These are phyloP conservation scores for Latrodectus geometricus DNA, from an alignment of 1,140 invertebrate genomes.

Conservation along the genomic window DNA sequence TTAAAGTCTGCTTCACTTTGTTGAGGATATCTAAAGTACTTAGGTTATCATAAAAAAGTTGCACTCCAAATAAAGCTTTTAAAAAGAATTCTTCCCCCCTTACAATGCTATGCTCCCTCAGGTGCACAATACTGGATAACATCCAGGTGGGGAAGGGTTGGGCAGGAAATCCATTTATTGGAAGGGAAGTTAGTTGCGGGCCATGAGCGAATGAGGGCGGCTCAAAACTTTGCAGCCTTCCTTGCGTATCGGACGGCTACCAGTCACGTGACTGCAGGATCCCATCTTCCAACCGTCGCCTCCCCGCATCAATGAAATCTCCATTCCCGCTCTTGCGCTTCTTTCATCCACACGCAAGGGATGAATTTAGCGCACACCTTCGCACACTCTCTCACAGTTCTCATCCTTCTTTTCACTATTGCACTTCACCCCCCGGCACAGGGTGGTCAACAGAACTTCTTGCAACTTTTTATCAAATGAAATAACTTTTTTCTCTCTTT, in stretches of 20 bases:
- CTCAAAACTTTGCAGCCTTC: constrained; percentile 17
- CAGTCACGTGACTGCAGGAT: constrained; percentile 33
- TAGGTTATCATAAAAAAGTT: too few relatives aligned
- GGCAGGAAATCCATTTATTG: neutral
- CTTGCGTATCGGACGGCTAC: constrained; percentile 29
- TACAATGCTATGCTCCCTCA: too few relatives aligned
- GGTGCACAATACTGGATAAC: too few relatives aligned
- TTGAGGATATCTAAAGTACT: too few relatives aligned
- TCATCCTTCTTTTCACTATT: neutral
- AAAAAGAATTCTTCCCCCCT: too few relatives aligned
- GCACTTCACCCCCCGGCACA: neutral
- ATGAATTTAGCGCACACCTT: neutral
- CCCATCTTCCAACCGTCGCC: constrained; percentile 27
- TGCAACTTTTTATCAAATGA: neutral
- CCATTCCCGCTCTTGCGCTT: constrained; percentile 6
- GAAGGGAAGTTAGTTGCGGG: neutral
- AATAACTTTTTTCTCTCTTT: neutral
- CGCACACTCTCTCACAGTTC: neutral
- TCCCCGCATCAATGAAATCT: constrained; percentile 36
- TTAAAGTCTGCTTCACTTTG: too few relatives aligned
- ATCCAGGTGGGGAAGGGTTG: too few relatives aligned
- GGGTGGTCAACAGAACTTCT: neutral
- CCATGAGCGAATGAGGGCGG: constrained; percentile 13
- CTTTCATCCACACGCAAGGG: neutral
- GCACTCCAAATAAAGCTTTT: too few relatives aligned